These are phyloP conservation scores for Sussaba pulchella DNA, from an alignment of 2,888 invertebrate species.

Conservation along the genomic window DNA sequence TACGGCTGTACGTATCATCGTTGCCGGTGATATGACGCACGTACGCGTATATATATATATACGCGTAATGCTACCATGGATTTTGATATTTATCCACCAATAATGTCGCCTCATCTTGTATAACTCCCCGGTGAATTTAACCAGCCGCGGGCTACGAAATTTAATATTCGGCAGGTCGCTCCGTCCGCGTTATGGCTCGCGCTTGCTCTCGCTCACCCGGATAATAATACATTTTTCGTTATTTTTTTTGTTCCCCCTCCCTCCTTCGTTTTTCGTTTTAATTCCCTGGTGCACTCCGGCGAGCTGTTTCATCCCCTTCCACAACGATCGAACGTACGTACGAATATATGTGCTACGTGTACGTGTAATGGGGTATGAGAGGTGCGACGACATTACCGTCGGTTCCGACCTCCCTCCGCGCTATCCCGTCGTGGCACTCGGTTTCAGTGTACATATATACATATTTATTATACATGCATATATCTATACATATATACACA, in stretches of 20 bases:
- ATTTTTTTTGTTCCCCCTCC: background rate
- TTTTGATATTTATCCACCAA: conserved; percentile 59
- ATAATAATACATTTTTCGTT: conserved; percentile 33
- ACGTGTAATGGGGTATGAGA: conserved; percentile 25
- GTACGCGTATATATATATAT: too few relatives aligned
- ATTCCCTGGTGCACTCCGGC: conserved; percentile 25
- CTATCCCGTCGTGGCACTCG: background rate
- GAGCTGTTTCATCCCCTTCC: conserved; percentile 43
- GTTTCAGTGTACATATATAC: background rate
- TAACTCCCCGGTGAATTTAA: conserved; percentile 54
- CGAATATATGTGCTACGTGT: background rate
- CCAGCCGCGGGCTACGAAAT: conserved; percentile 51
- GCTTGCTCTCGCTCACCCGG: conserved; percentile 8
- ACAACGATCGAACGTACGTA: conserved; percentile 18
- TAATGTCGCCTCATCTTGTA: conserved; percentile 50
- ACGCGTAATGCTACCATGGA: conserved; percentile 22
- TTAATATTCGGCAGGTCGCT: conserved; percentile 61
- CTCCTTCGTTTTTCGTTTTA: too few relatives aligned
- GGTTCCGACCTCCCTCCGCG: conserved; percentile 13
- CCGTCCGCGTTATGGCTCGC: conserved; percentile 1
- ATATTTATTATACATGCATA: background rate
- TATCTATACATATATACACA: background rate
- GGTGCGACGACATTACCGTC: conserved; percentile 46
- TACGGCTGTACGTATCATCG: background rate
- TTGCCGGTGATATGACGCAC: conserved; percentile 7